A percentile compares a stretch with the other conserved stretches of the same genome.
Conservation (phyloP, 2,888 invertebrate genomes). For the Drosophila merina region DNA sequence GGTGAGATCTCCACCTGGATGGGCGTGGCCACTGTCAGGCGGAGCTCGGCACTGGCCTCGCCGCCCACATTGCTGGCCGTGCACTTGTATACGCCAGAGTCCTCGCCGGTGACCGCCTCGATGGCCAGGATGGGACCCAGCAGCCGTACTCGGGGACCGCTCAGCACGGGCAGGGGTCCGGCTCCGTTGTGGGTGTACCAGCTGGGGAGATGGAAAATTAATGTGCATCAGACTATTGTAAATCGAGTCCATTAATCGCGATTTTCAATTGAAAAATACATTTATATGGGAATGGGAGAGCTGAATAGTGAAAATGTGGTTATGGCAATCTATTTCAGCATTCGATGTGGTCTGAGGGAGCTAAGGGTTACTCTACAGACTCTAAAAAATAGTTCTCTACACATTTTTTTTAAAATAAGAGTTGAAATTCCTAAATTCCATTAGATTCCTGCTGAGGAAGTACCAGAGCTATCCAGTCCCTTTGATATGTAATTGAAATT, state of each 20-base stretch:
- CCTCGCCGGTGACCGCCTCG: constrained; percentile 89
- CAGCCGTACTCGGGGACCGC: constrained; percentile 87
- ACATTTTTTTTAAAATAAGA: not conserved
- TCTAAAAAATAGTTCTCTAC: not conserved
- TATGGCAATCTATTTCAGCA: constrained; percentile 8
- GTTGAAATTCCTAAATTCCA: constrained; percentile 5
- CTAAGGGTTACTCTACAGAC: not conserved
- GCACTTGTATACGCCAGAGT: constrained; percentile 88
- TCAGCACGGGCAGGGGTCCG: constrained; percentile 87
- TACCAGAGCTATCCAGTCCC: not conserved
- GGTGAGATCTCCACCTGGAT: constrained; percentile 88
- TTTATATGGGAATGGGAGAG: not conserved
- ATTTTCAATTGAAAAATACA: constrained; percentile 30
- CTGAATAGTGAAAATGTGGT: constrained; percentile 8
- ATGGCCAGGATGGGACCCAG: constrained; percentile 89
- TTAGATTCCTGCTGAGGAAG: not conserved
- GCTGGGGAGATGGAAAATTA: constrained; percentile 80
- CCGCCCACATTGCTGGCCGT: constrained; percentile 89
- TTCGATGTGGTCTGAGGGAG: not conserved
- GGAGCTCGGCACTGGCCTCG: constrained; percentile 88
- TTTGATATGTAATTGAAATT: constrained; percentile 5
- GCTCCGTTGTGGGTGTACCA: constrained; percentile 89
- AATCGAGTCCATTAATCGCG: constrained; percentile 38
- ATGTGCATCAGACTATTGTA: constrained; percentile 27
- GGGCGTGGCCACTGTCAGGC: constrained; percentile 87